phyloP scores from a whole-genome alignment of 2,113 vertebrate genomes.

The Hippocampus zosterae region DNA sequence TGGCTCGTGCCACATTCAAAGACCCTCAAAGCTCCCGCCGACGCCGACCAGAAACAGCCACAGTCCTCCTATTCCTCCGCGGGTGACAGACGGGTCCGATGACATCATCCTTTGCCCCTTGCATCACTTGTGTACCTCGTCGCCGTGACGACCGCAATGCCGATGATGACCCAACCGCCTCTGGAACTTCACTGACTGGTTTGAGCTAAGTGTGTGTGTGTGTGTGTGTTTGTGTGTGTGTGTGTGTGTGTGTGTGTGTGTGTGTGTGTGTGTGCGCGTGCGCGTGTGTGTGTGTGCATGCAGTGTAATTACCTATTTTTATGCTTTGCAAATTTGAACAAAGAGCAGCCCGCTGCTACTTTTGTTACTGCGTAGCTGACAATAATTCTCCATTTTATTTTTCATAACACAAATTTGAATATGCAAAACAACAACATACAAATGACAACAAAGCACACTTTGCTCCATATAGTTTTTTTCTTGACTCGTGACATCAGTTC shows the following conservation, averaged over 20 bases:
- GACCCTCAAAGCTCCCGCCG: background rate
- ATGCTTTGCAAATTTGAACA: too few species aligned
- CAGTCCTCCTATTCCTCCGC: constrained; percentile 2
- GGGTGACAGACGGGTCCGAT: constrained; percentile 35
- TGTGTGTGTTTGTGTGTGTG: background rate
- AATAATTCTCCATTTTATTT: too few species aligned
- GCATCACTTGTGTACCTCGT: constrained; percentile 50
- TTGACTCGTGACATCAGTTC: too few species aligned
- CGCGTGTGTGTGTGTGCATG: background rate
- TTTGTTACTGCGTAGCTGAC: too few species aligned
- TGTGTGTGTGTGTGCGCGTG: too few species aligned
- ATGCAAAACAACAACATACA: too few species aligned
- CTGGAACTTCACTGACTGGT: constrained; percentile 16
- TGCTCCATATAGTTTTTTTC: too few species aligned
- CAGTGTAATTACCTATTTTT: background rate
- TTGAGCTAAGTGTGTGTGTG: constrained; percentile 10
- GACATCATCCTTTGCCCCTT: constrained; percentile 41
- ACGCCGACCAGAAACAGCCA: constrained; percentile 32
- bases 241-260: too few species aligned
- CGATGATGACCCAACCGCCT: constrained; percentile 15
- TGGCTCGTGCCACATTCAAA: background rate
- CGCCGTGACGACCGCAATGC: constrained; percentile 28
- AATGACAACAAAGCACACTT: too few species aligned
- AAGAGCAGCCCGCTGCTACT: too few species aligned
- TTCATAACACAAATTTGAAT: too few species aligned